These are phyloP conservation scores for Acrocyrtus sp. DNA, from an alignment of 2,888 invertebrate genomes.

Conservation along the genomic window DNA sequence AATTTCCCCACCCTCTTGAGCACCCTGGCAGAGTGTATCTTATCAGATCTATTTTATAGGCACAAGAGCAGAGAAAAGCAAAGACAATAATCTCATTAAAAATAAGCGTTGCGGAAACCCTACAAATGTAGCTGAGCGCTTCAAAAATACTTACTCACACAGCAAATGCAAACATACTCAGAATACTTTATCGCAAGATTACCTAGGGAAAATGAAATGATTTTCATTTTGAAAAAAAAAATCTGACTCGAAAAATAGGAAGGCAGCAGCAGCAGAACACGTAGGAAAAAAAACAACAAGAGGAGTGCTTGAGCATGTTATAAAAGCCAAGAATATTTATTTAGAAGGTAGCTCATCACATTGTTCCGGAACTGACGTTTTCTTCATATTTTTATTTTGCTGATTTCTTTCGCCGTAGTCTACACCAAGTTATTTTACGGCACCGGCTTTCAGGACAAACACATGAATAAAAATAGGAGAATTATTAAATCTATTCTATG, in stretches of 20 bases:
- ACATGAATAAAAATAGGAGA: slow-evolving; percentile 49
- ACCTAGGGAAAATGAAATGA: slow-evolving; percentile 30
- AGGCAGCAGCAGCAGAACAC: not conserved
- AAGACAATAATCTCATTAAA: slow-evolving; percentile 43
- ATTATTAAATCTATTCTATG: slow-evolving; percentile 53
- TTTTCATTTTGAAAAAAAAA: slow-evolving; percentile 11
- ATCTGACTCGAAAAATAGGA: slow-evolving; percentile 17
- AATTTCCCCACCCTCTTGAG: slow-evolving; percentile 47
- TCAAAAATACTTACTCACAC: slow-evolving; percentile 4
- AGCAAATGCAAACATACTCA: too few relatives aligned
- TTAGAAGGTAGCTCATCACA: too few relatives aligned
- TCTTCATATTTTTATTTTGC: not conserved
- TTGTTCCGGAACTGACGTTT: too few relatives aligned
- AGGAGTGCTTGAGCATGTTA: too few relatives aligned
- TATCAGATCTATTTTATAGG: not conserved
- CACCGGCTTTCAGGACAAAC: slow-evolving; percentile 38
- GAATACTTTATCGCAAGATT: slow-evolving; percentile 14
- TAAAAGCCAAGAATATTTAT: too few relatives aligned
- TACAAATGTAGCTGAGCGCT: slow-evolving; percentile 22
- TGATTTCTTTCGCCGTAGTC: not conserved
- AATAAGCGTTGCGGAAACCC: slow-evolving; percentile 9
- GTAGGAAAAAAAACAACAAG: too few relatives aligned
- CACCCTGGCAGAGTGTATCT: slow-evolving; percentile 2
- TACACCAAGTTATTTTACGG: slow-evolving; percentile 9
- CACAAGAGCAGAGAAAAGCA: slow-evolving; percentile 1